Percentiles rank a stretch among this genome's conserved stretches.
phyloP scores from a whole-genome alignment of 2,113 vertebrate species.

The Litocranius walleri region DNA sequence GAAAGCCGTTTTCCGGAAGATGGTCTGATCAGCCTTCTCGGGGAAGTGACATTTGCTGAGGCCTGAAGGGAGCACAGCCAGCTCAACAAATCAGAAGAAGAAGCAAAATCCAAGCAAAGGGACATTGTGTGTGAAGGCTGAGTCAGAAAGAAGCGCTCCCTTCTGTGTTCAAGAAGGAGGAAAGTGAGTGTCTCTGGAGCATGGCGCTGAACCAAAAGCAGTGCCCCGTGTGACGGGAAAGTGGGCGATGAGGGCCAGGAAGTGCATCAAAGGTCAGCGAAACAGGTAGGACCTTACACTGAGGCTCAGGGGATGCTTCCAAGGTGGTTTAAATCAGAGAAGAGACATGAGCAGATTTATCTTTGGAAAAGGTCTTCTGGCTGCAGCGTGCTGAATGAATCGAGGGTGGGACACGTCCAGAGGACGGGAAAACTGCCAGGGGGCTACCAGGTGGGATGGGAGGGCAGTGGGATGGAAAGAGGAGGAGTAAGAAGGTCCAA shows the following conservation, averaged over 20 bases:
- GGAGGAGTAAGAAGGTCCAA: neutral
- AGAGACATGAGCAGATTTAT: neutral
- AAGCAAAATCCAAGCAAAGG: neutral
- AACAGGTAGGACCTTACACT: neutral
- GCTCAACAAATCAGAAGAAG: neutral
- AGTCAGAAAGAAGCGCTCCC: neutral
- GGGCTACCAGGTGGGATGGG: neutral
- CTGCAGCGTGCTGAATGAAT: neutral
- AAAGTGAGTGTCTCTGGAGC: neutral
- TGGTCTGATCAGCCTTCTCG: neutral
- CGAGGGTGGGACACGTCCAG: neutral
- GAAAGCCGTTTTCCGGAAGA: neutral
- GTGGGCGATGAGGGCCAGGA: neutral
- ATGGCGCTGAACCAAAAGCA: fast-evolving
- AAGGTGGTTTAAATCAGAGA: neutral
- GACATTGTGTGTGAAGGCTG: neutral
- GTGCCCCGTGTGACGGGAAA: fast-evolving
- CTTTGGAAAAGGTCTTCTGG: neutral
- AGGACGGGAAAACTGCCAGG: neutral
- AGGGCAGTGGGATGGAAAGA: no score
- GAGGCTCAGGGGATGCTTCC: neutral
- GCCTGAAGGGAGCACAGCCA: neutral
- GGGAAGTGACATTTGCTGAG: neutral
- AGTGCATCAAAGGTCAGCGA: neutral
- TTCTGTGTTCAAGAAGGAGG: neutral